These are phyloP conservation scores for Zaprionus bogoriensis DNA, from an alignment of 2,888 invertebrate species.

Conservation along the genomic window DNA sequence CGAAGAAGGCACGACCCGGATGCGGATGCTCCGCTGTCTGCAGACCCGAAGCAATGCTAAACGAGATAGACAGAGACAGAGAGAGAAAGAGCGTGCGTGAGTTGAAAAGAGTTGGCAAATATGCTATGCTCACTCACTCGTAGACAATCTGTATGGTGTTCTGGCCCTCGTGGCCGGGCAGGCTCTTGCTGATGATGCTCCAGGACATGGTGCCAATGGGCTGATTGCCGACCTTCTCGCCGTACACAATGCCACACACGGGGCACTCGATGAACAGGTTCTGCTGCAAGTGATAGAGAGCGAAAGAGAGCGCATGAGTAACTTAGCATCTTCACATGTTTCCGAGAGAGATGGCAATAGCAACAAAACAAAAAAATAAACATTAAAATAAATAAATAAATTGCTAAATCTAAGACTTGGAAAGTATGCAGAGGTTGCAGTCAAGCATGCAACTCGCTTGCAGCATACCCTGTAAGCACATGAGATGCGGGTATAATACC, in stretches of 20 bases:
- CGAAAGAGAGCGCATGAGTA: no score
- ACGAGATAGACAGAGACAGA: no score
- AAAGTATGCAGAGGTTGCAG: no score
- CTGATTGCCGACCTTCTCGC: conserved; percentile 91
- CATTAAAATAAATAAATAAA: no score
- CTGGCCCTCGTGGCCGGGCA: conserved; percentile 87
- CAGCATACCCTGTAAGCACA: no score
- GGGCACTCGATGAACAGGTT: conserved; percentile 92
- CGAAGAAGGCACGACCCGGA: conserved; percentile 93
- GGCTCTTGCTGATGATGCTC: conserved; percentile 87
- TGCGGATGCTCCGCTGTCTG: conserved; percentile 91
- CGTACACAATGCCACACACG: conserved; percentile 92
- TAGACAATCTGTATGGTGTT: conserved; percentile 93
- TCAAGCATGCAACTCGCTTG: no score
- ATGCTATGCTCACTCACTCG: conserved; percentile 84
- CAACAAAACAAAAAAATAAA: conserved; percentile 4
- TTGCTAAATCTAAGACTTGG: no score
- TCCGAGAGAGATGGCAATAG: conserved; percentile 1
- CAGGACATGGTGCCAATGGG: conserved; percentile 93
- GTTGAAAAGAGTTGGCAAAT: no score
- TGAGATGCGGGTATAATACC: no score
- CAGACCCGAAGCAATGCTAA: conserved; percentile 91
- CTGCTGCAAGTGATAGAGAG: conserved; percentile 47
- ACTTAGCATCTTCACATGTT: conserved; percentile 1
- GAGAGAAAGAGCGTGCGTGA: no score